phyloP scores from a whole-genome alignment of 2,797 vertebrate genomes.

The Trematomus bernacchii region DNA sequence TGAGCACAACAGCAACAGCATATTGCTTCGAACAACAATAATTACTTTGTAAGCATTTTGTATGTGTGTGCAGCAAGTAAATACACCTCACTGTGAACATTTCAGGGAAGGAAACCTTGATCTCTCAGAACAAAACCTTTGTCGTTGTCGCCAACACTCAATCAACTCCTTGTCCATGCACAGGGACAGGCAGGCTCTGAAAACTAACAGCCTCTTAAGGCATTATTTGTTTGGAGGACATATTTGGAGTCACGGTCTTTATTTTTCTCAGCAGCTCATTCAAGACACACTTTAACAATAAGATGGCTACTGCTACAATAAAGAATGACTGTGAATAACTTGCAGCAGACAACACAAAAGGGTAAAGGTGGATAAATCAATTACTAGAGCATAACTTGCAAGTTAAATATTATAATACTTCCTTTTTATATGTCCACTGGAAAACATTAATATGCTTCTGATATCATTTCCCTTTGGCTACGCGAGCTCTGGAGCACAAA shows the following conservation, averaged over 20 bases:
- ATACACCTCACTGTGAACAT: slow-evolving; percentile 8
- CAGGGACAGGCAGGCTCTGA: slow-evolving; percentile 35
- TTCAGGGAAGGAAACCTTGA: slow-evolving; percentile 50
- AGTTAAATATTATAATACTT: background rate
- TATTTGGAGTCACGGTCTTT: slow-evolving; percentile 1
- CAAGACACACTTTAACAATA: slow-evolving; percentile 2
- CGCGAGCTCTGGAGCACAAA: background rate
- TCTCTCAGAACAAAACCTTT: slow-evolving; percentile 48
- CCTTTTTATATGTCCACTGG: background rate
- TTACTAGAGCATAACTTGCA: background rate
- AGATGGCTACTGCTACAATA: background rate
- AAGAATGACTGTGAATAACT: background rate
- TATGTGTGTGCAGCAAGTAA: background rate
- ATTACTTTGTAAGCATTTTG: background rate
- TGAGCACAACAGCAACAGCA: background rate
- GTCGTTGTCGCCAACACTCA: slow-evolving; percentile 61
- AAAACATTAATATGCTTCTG: background rate
- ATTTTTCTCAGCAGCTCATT: slow-evolving; percentile 13
- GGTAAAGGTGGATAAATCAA: background rate
- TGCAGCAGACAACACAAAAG: background rate
- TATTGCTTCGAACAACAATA: background rate
- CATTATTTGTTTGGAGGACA: slow-evolving; percentile 10
- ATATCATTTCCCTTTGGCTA: background rate
- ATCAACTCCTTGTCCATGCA: slow-evolving; percentile 34
- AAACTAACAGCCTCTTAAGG: slow-evolving; percentile 48